Base-by-base conservation (phyloP, 1,140 invertebrate species). In the Drosophila murphyi region DNA sequence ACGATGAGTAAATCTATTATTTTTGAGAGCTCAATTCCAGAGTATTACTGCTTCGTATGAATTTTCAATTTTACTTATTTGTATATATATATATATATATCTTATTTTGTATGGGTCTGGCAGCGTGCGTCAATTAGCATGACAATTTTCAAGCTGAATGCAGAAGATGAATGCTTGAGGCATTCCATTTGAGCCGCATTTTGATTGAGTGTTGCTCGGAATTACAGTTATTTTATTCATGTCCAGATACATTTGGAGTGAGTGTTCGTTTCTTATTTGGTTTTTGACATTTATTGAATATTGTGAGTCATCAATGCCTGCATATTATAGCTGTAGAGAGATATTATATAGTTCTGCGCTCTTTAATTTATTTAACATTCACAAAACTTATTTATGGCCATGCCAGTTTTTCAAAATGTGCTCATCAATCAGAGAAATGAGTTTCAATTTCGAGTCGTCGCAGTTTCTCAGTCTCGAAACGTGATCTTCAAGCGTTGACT, bases 381-480 rank as follows among this genome's bases (percentile, higher is more conserved):
- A 70, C 68, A 43, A 74, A 65, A 62, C 63, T 89, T 80, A 88
- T 88, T 88, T 88, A 88, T 83, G 78, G 80, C 73, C 43, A 43
- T 79, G 86, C 72, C 85, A 81, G 75, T 61, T 71, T 73, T 76
- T 81, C 72, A 81, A 89, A 90, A 89, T 81, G 74, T 79, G 75
- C 65, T 43, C 85, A 89, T 89, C 85, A 85, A 89, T 89, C 85
- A 89, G 86, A 68, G 71, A 89, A 89, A 89, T 89, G 85, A 90
- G 86, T 73, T 88, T 87, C 77, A 68, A 60, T 55, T 64, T 69
- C 50, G 28, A 56, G 39, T 52, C 52, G 20, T 45, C 59, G n/a
- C 59, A 31, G 45, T 47, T 47, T 47, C 64, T 64, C 43, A 37
- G 61, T 37, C 56, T 55, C 55, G 29, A 43, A 63, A 71, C 65